Base-by-base conservation (phyloP, 2,888 invertebrate genomes). In the Leptarthrus brevirostris region DNA sequence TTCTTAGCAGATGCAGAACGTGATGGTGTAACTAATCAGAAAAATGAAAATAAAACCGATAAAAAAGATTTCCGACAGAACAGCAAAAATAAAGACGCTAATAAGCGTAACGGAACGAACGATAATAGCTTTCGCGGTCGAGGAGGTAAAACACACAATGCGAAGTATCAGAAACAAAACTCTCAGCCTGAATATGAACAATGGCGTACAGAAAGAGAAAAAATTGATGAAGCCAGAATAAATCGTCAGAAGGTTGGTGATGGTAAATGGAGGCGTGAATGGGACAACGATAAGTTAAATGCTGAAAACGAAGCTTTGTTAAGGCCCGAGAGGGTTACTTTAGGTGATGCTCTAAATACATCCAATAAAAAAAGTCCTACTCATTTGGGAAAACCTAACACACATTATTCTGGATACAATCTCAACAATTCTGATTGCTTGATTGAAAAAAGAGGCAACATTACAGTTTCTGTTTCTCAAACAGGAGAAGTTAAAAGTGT, bases 231-330 rank as follows among this genome's bases (percentile, higher is more conserved):
- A 72, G 85, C 83, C 72, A 53, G 86, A 12, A 85, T 86, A 26
- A 84, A 81, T 75, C 81, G 86, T 54, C 86, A 86, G 72, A 83
- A 83, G 78, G 83, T 83, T 18, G 84, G 84, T 0, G 85, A 85
- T 74, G 86, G 85, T n/a, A 85, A 84, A 77, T 86, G 86, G 86
- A 80, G 84, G 34, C 79, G 86, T 61, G 86, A 86, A 75, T 86
- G 86, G 85, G 86, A 86, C 77, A 83, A 81, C 66, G 82, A 86
- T 73, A 86, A 86, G 78, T 81, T 81, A 78, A 74, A 75, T 74
- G 24, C 64, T 8, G 73, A 75, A 56, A 52, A 66, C 22, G 74
- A 72, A 64, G 69, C 66, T 16, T 18, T 54, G 16, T 54, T 70
- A 12, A 36, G 49, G 4, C 49, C 74, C 34, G 74, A 76, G 49